These are phyloP conservation scores for Agrenia bidenticulata DNA, from an alignment of 2,888 invertebrate genomes.

Conservation along the genomic window DNA sequence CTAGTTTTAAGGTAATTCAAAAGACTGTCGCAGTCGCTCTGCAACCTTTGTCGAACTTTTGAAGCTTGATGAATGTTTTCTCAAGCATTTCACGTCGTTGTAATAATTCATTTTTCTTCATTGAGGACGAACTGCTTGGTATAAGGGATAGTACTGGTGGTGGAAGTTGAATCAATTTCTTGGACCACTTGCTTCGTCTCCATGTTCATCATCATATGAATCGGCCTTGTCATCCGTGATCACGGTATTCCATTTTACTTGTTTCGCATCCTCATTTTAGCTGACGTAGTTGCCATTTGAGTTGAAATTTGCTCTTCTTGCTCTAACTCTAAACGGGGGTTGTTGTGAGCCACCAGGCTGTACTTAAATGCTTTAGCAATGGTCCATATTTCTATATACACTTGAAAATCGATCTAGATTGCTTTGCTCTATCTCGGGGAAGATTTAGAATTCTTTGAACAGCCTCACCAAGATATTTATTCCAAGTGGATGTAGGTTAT, in stretches of 20 bases:
- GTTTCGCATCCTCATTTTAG: background rate
- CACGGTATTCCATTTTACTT: conserved; percentile 53
- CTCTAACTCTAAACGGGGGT: background rate
- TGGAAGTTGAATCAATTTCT: conserved; percentile 27
- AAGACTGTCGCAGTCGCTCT: too few species aligned
- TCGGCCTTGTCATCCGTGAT: conserved; percentile 50
- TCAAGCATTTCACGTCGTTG: too few species aligned
- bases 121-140: too few species aligned
- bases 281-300: background rate
- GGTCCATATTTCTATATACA: too few species aligned
- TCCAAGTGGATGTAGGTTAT: too few species aligned
- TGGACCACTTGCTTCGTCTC: conserved; percentile 24
- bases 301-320: conserved; percentile 7
- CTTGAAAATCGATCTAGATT: background rate
- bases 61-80: too few species aligned
- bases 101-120: too few species aligned
- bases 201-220: conserved; percentile 18
- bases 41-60: too few species aligned
- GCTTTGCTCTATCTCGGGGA: too few species aligned
- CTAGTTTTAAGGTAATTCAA: too few species aligned
- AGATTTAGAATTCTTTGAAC: too few species aligned
- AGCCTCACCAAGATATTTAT: too few species aligned
- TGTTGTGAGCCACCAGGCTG: conserved; percentile 19
- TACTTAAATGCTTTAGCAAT: conserved; percentile 10
- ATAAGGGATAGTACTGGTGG: background rate